These are phyloP conservation scores for Portunus trituberculatus DNA, from an alignment of 1,140 invertebrate genomes.

Conservation along the genomic window DNA sequence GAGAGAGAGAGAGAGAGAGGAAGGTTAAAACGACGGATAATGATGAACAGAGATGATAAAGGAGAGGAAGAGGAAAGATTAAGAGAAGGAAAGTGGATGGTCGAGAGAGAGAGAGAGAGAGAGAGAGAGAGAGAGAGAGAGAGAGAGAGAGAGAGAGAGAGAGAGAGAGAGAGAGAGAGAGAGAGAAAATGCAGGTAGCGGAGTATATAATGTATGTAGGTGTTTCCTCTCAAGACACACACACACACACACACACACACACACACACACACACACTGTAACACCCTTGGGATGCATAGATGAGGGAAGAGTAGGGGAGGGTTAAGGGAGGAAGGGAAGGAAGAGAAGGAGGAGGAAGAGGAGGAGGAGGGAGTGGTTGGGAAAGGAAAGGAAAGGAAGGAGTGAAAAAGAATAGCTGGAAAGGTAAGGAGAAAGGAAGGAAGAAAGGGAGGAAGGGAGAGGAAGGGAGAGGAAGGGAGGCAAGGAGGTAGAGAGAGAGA, in stretches of 20 bases:
- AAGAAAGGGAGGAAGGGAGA: not conserved
- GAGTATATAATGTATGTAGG: not conserved
- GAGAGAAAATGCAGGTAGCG: not conserved
- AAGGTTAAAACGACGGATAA: too few species aligned
- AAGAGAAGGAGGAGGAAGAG: not conserved
- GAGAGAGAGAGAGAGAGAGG: not conserved
- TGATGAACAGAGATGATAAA: too few species aligned
- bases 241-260: constrained; percentile 20
- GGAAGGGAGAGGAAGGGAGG: not conserved
- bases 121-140: too few species aligned
- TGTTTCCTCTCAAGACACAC: not conserved
- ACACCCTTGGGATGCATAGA: not conserved
- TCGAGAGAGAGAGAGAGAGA: too few species aligned
- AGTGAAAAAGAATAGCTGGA: not conserved
- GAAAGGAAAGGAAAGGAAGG: not conserved
- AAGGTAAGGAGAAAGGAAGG: not conserved
- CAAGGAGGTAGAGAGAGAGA: not conserved
- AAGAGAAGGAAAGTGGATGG: too few species aligned
- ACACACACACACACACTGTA: not conserved
- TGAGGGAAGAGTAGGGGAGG: too few species aligned
- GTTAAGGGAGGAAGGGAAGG: not conserved
- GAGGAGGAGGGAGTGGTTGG: not conserved
- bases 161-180: not conserved
- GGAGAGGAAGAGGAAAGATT: too few species aligned
- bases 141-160: too few species aligned